phyloP scores from a whole-genome alignment of 2,113 vertebrate genomes.

The Himantopus leucocephalus region DNA sequence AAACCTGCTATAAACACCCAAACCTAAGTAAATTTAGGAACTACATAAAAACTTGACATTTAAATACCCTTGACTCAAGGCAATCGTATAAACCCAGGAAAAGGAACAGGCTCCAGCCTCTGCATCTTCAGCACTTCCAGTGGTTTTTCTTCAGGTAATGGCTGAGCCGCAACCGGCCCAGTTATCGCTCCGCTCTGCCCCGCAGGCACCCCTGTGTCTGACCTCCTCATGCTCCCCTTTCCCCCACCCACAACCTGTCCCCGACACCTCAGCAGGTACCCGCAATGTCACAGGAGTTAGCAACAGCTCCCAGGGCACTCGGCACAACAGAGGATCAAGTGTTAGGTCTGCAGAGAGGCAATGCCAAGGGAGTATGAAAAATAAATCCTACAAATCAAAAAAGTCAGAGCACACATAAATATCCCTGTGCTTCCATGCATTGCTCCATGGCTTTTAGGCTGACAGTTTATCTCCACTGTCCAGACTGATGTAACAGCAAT shows the following conservation, averaged over 20 bases:
- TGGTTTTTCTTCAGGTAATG: not conserved
- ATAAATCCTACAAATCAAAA: not conserved
- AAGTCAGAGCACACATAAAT: not conserved
- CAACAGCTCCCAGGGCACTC: not conserved
- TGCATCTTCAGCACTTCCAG: not conserved
- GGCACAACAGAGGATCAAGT: not conserved
- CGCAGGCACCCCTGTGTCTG: not conserved
- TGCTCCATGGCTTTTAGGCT: not conserved
- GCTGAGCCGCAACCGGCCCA: not conserved
- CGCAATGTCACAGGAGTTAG: not conserved
- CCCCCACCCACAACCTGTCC: not conserved
- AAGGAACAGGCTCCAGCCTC: not conserved
- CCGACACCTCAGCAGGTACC: not conserved
- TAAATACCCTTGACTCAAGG: constrained; percentile 21
- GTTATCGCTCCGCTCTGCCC: not conserved
- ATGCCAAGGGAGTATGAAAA: not conserved
- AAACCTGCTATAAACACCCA: not conserved
- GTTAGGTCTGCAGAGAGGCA: not conserved
- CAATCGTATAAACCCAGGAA: not conserved
- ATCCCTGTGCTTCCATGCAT: not conserved
- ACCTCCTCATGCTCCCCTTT: not conserved
- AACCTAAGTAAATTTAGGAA: constrained; percentile 10
- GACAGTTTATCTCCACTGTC: not conserved
- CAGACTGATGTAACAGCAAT: not conserved
- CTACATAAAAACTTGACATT: constrained; percentile 24